Evolutionary conservation across 64 coral and sea anemone species (phyloP), one percentile per base, ranked within the genome.

Genomic region (Orbicella faveolata): DNA sequence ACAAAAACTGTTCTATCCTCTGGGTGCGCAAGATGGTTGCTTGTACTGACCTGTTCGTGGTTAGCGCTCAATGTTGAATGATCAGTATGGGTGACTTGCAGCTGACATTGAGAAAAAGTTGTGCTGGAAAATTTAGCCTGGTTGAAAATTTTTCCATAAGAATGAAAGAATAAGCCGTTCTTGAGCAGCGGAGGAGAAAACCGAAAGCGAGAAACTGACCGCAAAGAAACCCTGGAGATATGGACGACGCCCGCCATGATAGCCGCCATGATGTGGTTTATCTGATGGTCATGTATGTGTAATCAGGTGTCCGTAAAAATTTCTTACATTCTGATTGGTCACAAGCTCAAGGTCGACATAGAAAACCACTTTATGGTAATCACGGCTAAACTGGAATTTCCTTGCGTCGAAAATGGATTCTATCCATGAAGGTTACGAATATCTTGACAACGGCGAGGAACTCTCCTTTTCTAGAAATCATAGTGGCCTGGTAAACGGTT

Each of bases 341-440:
- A 9, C 10, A 52, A 52, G 16, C 78, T 23, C 19, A n/a, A n/a
- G 63, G 67, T 51, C 33, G 89, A 88, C 76, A 76, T n/a, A 52
- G 14, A 12, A 34, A 20, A 67, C 6, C 36, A 69, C 34, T 52
- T 73, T 79, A 68, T 26, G 19, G 17, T 37, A 63, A 87, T 41
- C 78, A 59, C 36, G 8, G 4, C 54, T 66, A 79, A 48, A 63
- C 75, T 79, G 59, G 61, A 34, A 81, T 25, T 30, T 90, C 52
- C 61, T 79, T 79, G 91, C 91, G 76, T 93, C 92, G 73, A 94
- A 72, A 51, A 94, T 94, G 92, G 92, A 94, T 79, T 80, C 92
- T 84, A 84, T 94, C 57, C 87, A 88, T 57, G 92, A 94, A 36
- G 78, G 83, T 70, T 89, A 89, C 17, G 92, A 93, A 69, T 89